Conservation (phyloP, 1,140 invertebrate genomes). For the Delia radicum region DNA sequence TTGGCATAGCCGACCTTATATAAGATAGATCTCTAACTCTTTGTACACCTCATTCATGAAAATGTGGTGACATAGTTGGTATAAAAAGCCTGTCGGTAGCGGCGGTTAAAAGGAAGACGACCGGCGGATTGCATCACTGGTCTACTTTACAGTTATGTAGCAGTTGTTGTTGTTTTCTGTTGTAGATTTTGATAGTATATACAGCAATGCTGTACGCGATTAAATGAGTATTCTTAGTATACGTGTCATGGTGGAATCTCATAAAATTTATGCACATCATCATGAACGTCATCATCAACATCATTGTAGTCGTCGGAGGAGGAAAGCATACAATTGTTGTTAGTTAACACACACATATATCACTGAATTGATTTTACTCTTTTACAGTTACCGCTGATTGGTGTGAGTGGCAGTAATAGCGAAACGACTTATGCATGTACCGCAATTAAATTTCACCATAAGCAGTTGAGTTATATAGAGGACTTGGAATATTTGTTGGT, state of each 20-base stretch:
- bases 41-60: no score
- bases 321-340: no score
- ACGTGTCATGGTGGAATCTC: not conserved
- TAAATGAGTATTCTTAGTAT: no score
- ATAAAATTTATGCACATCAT: constrained; percentile 19
- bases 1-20: no score
- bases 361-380: not conserved
- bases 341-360: no score
- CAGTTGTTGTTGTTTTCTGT: not conserved
- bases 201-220: no score
- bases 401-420: not conserved
- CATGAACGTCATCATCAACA: not conserved
- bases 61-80: no score
- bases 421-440: constrained; percentile 8
- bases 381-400: not conserved
- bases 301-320: not conserved
- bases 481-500: not conserved
- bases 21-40: no score
- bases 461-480: not conserved
- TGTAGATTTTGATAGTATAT: no score
- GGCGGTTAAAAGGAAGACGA: no score
- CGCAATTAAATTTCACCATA: constrained; percentile 17
- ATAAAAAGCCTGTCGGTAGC: no score
- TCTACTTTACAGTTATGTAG: not conserved
- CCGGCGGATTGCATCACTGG: no score